A percentile compares a stretch with the other conserved stretches of the same genome.
These are phyloP conservation scores for Callosobruchus maculatus DNA, from an alignment of 2,888 invertebrate species.

Conservation along the genomic window DNA sequence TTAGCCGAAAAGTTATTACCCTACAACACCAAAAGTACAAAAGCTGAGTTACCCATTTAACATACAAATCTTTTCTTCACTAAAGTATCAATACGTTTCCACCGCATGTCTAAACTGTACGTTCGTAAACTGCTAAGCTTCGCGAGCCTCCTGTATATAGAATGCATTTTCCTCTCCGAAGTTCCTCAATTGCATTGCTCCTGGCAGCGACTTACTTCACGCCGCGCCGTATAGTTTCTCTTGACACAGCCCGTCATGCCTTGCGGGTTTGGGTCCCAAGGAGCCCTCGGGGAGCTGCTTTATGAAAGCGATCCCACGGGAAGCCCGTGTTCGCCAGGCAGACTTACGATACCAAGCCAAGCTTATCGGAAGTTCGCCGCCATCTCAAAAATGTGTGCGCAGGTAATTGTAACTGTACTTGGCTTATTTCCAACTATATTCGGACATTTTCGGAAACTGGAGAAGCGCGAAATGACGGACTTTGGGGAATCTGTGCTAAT, in stretches of 20 bases:
- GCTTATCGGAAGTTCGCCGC: not conserved
- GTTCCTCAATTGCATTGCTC: not conserved
- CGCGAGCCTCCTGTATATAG: not conserved
- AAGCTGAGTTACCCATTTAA: too few species aligned
- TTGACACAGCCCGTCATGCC: not conserved
- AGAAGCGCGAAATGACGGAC: too few species aligned
- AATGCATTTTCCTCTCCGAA: not conserved
- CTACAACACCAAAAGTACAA: too few species aligned
- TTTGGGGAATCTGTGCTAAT: too few species aligned
- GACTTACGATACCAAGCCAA: not conserved
- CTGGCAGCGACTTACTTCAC: not conserved
- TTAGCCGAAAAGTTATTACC: too few species aligned
- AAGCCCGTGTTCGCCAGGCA: not conserved
- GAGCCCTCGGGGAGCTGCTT: not conserved
- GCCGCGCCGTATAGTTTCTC: not conserved
- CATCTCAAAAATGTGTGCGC: not conserved
- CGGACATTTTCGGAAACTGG: too few species aligned
- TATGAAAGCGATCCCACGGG: not conserved
- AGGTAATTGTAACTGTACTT: not conserved
- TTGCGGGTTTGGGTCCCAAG: not conserved
- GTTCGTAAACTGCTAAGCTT: too few species aligned
- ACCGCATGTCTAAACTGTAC: too few species aligned
- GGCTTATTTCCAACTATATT: too few species aligned
- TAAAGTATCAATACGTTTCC: too few species aligned
- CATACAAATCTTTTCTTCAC: too few species aligned